Conservation (phyloP, 2,888 invertebrate genomes). For the Gisinianus flammeolus region DNA sequence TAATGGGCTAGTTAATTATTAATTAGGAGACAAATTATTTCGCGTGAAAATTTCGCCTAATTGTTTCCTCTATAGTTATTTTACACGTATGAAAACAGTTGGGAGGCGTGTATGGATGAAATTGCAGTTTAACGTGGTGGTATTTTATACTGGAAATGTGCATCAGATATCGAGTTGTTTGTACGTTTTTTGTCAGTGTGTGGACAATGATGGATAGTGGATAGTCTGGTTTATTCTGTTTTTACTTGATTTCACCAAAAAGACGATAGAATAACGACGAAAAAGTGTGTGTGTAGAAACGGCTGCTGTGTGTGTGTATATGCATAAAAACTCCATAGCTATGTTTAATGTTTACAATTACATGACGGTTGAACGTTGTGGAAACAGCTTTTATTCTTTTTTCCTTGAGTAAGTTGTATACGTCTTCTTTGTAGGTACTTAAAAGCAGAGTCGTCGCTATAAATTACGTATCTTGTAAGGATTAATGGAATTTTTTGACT, state of each 20-base stretch:
- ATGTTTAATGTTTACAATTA: neutral
- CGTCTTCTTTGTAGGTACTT: neutral
- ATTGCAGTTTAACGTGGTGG: too few relatives aligned
- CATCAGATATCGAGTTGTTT: too few relatives aligned
- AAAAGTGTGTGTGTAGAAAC: neutral
- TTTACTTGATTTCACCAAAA: neutral
- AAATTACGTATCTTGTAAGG: slow-evolving; percentile 7
- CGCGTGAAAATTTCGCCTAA: too few relatives aligned
- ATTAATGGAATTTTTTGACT: slow-evolving; percentile 42
- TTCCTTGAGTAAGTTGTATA: neutral
- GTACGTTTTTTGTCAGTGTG: too few relatives aligned
- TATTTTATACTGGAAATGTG: too few relatives aligned
- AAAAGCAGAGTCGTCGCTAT: neutral
- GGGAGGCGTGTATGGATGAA: too few relatives aligned
- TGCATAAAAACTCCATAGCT: neutral
- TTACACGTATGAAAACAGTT: too few relatives aligned
- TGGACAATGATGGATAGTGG: neutral
- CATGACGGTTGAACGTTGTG: neutral
- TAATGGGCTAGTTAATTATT: too few relatives aligned
- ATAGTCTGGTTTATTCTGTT: neutral
- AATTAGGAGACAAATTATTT: too few relatives aligned
- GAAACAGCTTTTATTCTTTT: too few relatives aligned
- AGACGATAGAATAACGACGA: neutral
- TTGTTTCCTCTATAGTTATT: too few relatives aligned
- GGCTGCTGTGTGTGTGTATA: neutral